Evolutionary conservation across 2,797 vertebrate genomes (phyloP).

Genomic region (Oceanodroma leucorhoa): DNA sequence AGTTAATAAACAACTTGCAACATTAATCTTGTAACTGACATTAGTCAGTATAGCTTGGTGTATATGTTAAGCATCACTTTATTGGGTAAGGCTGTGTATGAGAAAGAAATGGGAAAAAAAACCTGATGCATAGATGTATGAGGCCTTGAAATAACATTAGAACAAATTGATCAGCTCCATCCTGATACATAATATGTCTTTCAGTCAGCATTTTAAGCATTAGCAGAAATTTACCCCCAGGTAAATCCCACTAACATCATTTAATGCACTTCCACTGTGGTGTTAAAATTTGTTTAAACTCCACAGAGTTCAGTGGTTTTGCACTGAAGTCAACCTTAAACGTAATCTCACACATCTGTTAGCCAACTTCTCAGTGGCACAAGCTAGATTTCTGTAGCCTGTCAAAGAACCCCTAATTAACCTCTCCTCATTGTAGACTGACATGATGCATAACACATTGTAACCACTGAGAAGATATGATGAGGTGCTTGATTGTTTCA

Average conservation of each 20-base stretch:
- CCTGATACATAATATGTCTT: background rate
- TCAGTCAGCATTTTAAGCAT: background rate
- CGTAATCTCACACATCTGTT: background rate
- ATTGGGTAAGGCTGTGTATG: background rate
- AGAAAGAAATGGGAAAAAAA: background rate
- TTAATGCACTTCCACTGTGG: background rate
- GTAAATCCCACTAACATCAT: background rate
- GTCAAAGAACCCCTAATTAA: slow-evolving; percentile 11
- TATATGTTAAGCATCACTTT: background rate
- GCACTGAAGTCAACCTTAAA: background rate
- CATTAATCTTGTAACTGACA: background rate
- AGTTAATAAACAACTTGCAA: background rate
- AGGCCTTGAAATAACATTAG: background rate
- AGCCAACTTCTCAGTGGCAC: background rate
- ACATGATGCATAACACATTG: background rate
- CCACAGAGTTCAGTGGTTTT: background rate
- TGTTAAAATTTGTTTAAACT: background rate
- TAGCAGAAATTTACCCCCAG: background rate
- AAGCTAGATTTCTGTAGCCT: background rate
- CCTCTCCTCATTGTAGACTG: background rate
- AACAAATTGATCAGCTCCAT: background rate
- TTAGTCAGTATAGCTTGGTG: background rate
- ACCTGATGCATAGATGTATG: too few species aligned
- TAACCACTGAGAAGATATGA: background rate
- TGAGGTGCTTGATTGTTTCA: background rate